phyloP scores from a whole-genome alignment of 2,113 vertebrate genomes.

The Zootoca vivipara region DNA sequence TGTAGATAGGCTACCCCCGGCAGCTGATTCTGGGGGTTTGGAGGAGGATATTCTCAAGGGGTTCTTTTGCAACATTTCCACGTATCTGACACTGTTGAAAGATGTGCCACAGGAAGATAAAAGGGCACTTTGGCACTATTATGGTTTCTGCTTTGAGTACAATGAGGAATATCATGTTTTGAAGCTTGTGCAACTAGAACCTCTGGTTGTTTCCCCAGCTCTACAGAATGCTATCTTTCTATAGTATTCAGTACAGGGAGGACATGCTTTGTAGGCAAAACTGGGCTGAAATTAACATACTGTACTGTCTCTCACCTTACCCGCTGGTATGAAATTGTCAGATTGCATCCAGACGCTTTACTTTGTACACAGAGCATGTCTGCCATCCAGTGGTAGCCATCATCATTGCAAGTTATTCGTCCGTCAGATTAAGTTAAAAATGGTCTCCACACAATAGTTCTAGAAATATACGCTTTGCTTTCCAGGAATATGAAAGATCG shows the following conservation, averaged over 20 bases:
- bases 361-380: constrained; percentile 34
- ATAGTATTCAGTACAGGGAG: background rate
- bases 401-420: constrained; percentile 46
- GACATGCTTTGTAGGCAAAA: background rate
- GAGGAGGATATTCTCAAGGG: too few species aligned
- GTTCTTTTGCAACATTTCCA: background rate
- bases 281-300: background rate
- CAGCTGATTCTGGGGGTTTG: background rate
- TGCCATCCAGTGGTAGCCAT: constrained; percentile 65
- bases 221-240: background rate
- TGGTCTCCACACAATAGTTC: background rate
- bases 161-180: background rate
- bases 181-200: background rate
- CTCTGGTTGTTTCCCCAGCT: background rate
- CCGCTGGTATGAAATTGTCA: background rate
- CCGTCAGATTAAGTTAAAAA: background rate
- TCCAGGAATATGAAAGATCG: background rate
- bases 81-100: background rate
- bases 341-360: background rate
- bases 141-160: background rate
- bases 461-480: background rate
- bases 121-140: background rate
- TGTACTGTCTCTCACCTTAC: background rate
- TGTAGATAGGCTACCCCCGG: background rate
- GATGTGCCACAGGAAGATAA: background rate